Evolutionary conservation across 2,113 vertebrate species (phyloP).

Genomic region (Theristicus caerulescens): DNA sequence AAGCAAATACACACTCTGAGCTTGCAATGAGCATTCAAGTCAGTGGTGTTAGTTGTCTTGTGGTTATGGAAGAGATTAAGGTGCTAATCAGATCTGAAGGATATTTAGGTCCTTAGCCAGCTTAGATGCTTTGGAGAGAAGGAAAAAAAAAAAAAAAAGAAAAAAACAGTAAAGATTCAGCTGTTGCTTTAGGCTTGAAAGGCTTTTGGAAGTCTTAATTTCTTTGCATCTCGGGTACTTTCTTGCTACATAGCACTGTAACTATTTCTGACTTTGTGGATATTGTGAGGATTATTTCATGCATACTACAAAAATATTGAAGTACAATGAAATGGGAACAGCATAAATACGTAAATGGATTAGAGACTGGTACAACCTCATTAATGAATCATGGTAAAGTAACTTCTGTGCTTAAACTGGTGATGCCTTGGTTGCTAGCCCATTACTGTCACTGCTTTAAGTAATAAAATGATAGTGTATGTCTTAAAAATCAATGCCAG

Average conservation of each 20-base stretch:
- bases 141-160: too few species aligned
- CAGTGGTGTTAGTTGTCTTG: not conserved
- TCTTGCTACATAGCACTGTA: not conserved
- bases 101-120: not conserved
- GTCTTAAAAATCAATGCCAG: constrained; percentile 17
- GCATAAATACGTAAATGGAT: not conserved
- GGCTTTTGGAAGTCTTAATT: not conserved
- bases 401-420: not conserved
- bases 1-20: not conserved
- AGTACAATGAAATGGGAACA: not conserved
- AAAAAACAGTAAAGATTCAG: not conserved
- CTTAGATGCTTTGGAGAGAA: not conserved
- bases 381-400: not conserved
- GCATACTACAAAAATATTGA: not conserved
- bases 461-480: not conserved
- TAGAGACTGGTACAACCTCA: not conserved
- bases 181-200: not conserved
- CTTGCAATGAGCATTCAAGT: not conserved
- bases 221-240: not conserved
- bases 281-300: not conserved
- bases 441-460: not conserved
- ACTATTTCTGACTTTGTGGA: not conserved
- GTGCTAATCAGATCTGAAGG: not conserved
- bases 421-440: not conserved
- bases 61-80: not conserved